These are phyloP conservation scores for Xenus cinereus DNA, from an alignment of 2,113 vertebrate species.

Conservation along the genomic window DNA sequence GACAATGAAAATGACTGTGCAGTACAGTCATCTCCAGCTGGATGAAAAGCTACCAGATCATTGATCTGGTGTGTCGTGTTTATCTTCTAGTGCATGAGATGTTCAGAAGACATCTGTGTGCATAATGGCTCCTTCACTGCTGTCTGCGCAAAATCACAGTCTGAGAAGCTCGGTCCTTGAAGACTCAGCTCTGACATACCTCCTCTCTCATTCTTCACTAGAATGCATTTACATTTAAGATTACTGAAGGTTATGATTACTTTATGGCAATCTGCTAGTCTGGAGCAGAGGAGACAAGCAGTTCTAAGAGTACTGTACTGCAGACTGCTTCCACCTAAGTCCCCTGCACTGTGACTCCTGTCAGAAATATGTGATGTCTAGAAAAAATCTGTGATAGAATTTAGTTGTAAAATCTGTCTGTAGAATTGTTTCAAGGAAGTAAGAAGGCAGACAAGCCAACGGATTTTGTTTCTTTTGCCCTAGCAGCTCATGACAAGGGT, in stretches of 20 bases:
- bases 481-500: neutral
- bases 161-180: neutral
- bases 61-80: neutral
- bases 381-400: neutral
- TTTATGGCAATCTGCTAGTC: neutral
- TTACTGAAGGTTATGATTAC: neutral
- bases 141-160: neutral
- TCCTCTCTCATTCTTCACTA: neutral
- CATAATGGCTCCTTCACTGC: neutral
- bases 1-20: neutral
- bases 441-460: neutral
- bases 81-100: accelerated
- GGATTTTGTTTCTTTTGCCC: neutral
- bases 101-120: neutral
- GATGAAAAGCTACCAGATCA: neutral
- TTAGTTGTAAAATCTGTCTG: neutral
- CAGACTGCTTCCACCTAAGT: neutral
- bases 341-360: neutral
- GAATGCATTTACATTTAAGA: neutral
- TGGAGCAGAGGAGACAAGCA: neutral
- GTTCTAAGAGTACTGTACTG: neutral
- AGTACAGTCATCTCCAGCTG: neutral
- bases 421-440: neutral
- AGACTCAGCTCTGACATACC: neutral
- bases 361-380: neutral